A percentile compares a stretch with the other conserved stretches of the same genome.
These are phyloP conservation scores for Harlomillsia oculata DNA, from an alignment of 1,140 invertebrate genomes.

Conservation along the genomic window DNA sequence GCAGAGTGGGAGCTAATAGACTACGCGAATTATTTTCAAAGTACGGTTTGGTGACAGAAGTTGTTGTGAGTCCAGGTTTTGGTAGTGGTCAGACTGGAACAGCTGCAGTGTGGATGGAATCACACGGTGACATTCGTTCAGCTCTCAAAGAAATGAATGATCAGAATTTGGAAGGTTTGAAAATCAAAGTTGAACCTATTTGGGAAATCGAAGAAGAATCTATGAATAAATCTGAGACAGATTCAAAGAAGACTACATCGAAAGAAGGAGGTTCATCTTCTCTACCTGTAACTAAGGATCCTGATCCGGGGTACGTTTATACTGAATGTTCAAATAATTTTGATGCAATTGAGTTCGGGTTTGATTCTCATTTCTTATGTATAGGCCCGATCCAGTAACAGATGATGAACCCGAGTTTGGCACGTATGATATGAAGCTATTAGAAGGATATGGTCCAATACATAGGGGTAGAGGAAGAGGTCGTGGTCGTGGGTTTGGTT, in stretches of 20 bases:
- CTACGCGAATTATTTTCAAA: constrained; percentile 1
- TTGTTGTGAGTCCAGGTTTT: constrained; percentile 3
- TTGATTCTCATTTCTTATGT: no score
- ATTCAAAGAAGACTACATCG: neutral
- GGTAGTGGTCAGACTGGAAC: neutral
- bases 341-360: no score
- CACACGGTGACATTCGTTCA: neutral
- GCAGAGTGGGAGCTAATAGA: neutral
- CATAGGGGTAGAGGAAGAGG: no score
- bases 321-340: no score
- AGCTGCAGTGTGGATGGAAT: neutral
- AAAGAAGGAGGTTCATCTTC: neutral
- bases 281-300: no score
- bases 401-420: no score
- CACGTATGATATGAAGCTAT: no score
- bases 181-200: neutral
- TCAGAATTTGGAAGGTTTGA: neutral
- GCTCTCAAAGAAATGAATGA: constrained; percentile 11
- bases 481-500: no score
- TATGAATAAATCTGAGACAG: neutral
- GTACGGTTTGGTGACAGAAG: constrained; percentile 1
- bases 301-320: no score
- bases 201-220: constrained; percentile 4
- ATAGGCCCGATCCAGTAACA: no score
- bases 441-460: no score